Percentiles rank a stretch among this genome's conserved stretches.
Conservation (phyloP, 2,888 invertebrate species). For the Dasysyrphus albostriatus region DNA sequence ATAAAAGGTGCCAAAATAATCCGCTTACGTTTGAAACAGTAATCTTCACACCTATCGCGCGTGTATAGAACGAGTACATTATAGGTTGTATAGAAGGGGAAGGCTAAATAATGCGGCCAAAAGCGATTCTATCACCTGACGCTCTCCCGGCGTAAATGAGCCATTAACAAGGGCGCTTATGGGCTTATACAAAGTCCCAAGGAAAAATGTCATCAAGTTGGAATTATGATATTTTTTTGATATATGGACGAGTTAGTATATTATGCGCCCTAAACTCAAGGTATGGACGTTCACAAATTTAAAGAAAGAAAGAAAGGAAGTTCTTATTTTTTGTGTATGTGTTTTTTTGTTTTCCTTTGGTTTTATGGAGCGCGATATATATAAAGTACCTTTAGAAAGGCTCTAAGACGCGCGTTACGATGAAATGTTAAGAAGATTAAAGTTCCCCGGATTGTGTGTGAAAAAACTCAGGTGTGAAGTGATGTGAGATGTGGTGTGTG, state of each 20-base stretch:
- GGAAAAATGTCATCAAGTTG: slow-evolving; percentile 70
- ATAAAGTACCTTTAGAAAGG: slow-evolving; percentile 27
- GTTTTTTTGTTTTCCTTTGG: background rate
- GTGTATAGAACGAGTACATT: slow-evolving; percentile 1
- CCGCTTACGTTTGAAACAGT: slow-evolving; percentile 66
- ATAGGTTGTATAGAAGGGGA: background rate
- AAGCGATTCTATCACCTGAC: slow-evolving; percentile 61
- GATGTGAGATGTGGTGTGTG: background rate
- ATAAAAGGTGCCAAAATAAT: slow-evolving; percentile 73
- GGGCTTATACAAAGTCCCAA: slow-evolving; percentile 67
- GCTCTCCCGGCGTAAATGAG: slow-evolving; percentile 66
- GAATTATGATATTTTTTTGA: slow-evolving; percentile 67
- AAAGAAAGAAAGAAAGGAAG: slow-evolving; percentile 52
- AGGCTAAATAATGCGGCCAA: slow-evolving; percentile 22
- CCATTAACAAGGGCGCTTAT: slow-evolving; percentile 75
- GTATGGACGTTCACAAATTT: slow-evolving; percentile 27
- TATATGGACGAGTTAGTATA: slow-evolving; percentile 34
- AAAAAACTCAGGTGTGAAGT: slow-evolving; percentile 57
- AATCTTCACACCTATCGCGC: slow-evolving; percentile 57
- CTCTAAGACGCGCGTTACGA: slow-evolving; percentile 38
- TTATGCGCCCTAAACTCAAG: slow-evolving; percentile 13
- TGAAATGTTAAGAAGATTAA: slow-evolving; percentile 71
- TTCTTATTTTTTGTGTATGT: slow-evolving; percentile 16
- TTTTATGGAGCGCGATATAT: slow-evolving; percentile 40
- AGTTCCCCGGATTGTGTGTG: slow-evolving; percentile 36